Evolutionary conservation across 2,797 vertebrate species (phyloP).

Genomic region (Pipistrellus nathusii): DNA sequence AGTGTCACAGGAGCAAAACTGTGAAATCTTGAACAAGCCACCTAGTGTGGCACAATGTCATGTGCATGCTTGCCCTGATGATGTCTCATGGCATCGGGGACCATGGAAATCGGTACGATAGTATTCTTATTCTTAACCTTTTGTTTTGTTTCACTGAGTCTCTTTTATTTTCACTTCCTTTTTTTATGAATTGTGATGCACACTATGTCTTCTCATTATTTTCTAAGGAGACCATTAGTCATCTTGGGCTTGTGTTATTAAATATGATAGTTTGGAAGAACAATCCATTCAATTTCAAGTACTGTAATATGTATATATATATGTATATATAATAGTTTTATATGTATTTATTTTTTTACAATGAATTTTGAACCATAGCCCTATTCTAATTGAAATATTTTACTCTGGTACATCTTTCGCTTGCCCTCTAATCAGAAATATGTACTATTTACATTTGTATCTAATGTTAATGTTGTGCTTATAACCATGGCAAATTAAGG

Average conservation of each 20-base stretch:
- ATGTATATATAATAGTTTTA: not conserved
- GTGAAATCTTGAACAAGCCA: conserved; percentile 94
- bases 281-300: conserved; percentile 56
- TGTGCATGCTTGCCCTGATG: conserved; percentile 92
- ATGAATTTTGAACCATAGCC: conserved; percentile 53
- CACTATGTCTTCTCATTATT: conserved; percentile 49
- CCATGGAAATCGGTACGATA: conserved; percentile 99
- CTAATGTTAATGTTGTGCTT: conserved; percentile 91
- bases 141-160: conserved; percentile 51
- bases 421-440: conserved; percentile 85
- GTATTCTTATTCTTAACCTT: conserved; percentile 77
- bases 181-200: conserved; percentile 66
- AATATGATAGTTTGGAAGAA: not conserved
- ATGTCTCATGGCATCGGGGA: conserved; percentile 94
- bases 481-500: conserved; percentile 89
- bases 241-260: conserved; percentile 80
- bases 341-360: conserved; percentile 76
- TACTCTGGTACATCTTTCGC: conserved; percentile 86
- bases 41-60: conserved; percentile 93
- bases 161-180: conserved; percentile 70
- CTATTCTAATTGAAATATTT: conserved; percentile 71
- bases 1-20: conserved; percentile 93
- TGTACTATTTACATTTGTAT: conserved; percentile 92
- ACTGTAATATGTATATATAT: conserved; percentile 43
- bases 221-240: conserved; percentile 75